Percentiles rank a stretch among this genome's conserved stretches.
phyloP scores from a whole-genome alignment of 2,888 invertebrate species.

The Pantelozetes paolii region DNA sequence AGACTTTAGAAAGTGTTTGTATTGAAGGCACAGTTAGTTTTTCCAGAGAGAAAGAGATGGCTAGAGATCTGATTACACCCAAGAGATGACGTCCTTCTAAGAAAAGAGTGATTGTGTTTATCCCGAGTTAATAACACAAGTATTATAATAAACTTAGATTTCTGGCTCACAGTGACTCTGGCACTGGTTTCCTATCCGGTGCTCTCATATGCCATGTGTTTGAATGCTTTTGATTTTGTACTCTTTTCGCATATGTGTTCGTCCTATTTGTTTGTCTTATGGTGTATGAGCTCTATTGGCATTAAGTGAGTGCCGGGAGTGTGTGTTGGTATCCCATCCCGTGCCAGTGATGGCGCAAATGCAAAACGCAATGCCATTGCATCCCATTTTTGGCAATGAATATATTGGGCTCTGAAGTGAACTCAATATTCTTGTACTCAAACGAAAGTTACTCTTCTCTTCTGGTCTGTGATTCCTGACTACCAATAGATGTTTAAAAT shows the following conservation, averaged over 20 bases:
- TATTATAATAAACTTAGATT: conserved; percentile 15
- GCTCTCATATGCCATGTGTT: background rate
- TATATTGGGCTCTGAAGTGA: background rate
- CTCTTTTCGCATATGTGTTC: conserved; percentile 10
- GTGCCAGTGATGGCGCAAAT: conserved; percentile 16
- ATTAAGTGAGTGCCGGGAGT: background rate
- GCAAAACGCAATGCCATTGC: conserved; percentile 14
- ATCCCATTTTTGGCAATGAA: conserved; percentile 33
- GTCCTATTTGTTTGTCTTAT: conserved; percentile 13
- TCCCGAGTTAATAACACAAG: background rate
- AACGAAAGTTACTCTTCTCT: conserved; percentile 6
- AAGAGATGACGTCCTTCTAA: conserved; percentile 23
- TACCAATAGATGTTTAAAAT: background rate
- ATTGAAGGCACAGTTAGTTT: background rate
- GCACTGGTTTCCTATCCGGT: background rate
- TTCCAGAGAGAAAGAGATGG: background rate
- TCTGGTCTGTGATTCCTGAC: conserved; percentile 7
- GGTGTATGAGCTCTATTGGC: conserved; percentile 1
- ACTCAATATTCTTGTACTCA: background rate
- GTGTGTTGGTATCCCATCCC: background rate
- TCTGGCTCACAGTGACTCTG: background rate
- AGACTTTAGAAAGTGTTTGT: background rate
- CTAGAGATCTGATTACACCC: conserved; percentile 13
- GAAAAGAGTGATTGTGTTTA: conserved; percentile 10
- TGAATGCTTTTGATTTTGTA: background rate